phyloP scores from a whole-genome alignment of 2,888 invertebrate genomes.

The Papilio elwesi region DNA sequence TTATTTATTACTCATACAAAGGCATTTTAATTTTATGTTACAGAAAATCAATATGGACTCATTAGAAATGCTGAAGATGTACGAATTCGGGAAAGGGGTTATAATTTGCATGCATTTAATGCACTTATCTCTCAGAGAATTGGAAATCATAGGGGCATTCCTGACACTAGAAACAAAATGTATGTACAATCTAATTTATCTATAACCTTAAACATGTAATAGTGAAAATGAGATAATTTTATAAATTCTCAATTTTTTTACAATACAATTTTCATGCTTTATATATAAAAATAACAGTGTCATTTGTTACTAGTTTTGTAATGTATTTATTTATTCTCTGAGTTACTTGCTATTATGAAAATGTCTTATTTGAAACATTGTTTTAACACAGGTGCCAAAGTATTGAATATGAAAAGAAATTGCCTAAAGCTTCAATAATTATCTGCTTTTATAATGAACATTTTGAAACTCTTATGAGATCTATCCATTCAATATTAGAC shows the following conservation, averaged over 20 bases:
- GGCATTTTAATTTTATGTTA: conserved; percentile 39
- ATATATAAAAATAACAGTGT: too few relatives aligned
- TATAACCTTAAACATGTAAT: neutral
- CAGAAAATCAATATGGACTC: conserved; percentile 87
- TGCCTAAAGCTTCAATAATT: conserved; percentile 93
- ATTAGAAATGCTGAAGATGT: conserved; percentile 90
- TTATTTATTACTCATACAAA: too few relatives aligned
- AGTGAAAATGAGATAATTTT: neutral
- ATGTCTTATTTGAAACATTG: too few relatives aligned
- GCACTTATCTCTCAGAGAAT: conserved; percentile 94
- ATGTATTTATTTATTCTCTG: too few relatives aligned
- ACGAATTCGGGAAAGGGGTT: conserved; percentile 90
- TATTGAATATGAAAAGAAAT: conserved; percentile 83
- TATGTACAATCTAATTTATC: conserved; percentile 55
- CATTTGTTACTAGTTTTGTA: too few relatives aligned
- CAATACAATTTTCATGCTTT: too few relatives aligned
- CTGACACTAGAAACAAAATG: conserved; percentile 94
- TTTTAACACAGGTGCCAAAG: conserved; percentile 88
- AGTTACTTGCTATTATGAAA: too few relatives aligned
- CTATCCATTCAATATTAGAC: conserved; percentile 93
- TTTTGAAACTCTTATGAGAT: conserved; percentile 92
- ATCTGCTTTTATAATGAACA: conserved; percentile 99
- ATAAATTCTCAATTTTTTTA: too few relatives aligned
- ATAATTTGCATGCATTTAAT: conserved; percentile 95
- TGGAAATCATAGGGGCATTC: conserved; percentile 90